These are phyloP conservation scores for Urocyon cinereoargenteus DNA, from an alignment of 2,797 vertebrate genomes.

Conservation along the genomic window DNA sequence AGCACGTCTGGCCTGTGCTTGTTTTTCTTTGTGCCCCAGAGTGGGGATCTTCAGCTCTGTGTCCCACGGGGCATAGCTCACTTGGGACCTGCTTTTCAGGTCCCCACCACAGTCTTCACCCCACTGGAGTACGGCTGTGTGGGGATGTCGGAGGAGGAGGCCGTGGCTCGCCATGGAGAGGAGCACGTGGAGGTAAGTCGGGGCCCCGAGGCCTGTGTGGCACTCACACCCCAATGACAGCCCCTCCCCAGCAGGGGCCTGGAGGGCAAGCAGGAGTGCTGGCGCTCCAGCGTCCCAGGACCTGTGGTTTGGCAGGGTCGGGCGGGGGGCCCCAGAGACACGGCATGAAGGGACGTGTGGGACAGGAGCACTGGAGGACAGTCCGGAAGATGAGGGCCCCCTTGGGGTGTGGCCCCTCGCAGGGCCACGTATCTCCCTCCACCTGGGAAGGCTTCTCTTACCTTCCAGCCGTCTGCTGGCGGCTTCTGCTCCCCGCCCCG, in stretches of 20 bases:
- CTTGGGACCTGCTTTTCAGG: slow-evolving; percentile 85
- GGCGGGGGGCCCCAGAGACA: accelerated
- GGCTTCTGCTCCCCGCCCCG: not conserved
- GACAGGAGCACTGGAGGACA: not conserved
- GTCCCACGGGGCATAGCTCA: not conserved
- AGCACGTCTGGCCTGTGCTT: not conserved
- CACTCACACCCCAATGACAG: accelerated
- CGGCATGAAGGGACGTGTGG: no score
- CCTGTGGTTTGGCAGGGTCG: not conserved
- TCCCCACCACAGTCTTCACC: slow-evolving; percentile 97
- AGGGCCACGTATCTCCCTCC: not conserved
- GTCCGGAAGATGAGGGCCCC: not conserved
- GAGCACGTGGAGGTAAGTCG: slow-evolving; percentile 92
- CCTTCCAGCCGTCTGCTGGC: not conserved
- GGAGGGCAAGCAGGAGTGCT: not conserved
- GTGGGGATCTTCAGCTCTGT: not conserved
- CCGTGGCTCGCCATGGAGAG: slow-evolving; percentile 88
- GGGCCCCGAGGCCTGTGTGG: not conserved
- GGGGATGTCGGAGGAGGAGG: slow-evolving; percentile 95
- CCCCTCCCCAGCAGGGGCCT: accelerated
- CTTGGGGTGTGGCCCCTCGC: not conserved
- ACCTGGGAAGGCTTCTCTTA: not conserved
- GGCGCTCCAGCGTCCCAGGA: not conserved
- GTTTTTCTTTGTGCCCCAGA: not conserved
- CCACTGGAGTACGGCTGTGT: slow-evolving; percentile 96